Percentiles rank a stretch among this genome's conserved stretches.
Conservation (phyloP, 2,888 invertebrate species). For the Coenonympha glycerion region DNA sequence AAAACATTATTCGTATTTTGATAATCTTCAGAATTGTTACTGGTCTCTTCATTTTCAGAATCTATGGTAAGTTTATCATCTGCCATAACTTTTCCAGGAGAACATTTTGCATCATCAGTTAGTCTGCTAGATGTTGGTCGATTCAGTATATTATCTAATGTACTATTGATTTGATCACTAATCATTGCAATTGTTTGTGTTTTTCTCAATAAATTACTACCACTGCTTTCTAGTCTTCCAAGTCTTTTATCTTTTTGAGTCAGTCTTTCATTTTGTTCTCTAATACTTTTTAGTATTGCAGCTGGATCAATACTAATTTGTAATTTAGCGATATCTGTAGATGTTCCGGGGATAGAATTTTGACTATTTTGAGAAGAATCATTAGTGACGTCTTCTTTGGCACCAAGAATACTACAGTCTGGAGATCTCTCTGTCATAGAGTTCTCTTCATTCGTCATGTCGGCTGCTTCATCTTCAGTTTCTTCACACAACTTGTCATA, state of each 20-base stretch:
- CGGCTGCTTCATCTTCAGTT: conserved; percentile 61
- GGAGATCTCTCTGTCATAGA: conserved; percentile 21
- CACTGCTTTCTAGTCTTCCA: conserved; percentile 4
- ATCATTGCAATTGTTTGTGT: not conserved
- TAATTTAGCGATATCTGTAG: not conserved
- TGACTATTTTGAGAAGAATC: not conserved
- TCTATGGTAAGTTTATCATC: not conserved
- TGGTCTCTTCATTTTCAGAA: not conserved
- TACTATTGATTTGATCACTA: conserved; percentile 1
- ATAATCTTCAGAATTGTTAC: not conserved
- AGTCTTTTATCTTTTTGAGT: conserved; percentile 8
- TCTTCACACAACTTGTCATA: conserved; percentile 48
- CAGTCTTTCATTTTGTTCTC: conserved; percentile 8
- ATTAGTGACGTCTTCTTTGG: not conserved
- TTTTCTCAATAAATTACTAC: conserved; percentile 4
- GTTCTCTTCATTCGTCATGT: conserved; percentile 48
- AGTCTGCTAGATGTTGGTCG: not conserved
- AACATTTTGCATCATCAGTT: not conserved
- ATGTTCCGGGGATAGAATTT: not conserved
- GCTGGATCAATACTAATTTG: not conserved
- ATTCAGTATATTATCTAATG: not conserved
- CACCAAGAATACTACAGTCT: not conserved
- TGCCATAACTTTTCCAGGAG: not conserved
- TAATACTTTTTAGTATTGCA: conserved; percentile 4
- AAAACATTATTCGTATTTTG: not conserved